Conservation (phyloP, 2,888 invertebrate genomes). For the Drosophila peninsularis region DNA sequence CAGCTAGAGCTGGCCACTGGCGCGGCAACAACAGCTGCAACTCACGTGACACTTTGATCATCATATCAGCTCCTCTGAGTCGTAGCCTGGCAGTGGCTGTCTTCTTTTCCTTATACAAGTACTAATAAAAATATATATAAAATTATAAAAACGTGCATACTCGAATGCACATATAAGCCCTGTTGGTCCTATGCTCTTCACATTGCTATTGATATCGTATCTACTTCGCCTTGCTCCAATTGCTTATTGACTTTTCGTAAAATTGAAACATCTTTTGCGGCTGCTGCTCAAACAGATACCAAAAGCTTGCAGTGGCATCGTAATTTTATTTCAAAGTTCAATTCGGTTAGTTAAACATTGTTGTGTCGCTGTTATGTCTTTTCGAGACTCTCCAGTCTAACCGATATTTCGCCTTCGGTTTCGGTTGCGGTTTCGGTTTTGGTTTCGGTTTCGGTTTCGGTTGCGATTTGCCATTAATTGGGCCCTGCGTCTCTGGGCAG, state of each 20-base stretch:
- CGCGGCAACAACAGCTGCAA: not conserved
- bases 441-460: conserved; percentile 3
- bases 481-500: not conserved
- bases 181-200: too few species aligned
- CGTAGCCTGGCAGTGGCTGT: not conserved
- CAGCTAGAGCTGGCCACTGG: not conserved
- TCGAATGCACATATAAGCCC: not conserved
- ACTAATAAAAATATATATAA: not conserved
- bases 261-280: not conserved
- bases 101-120: not conserved
- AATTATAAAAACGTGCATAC: not conserved
- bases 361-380: not conserved
- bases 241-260: not conserved
- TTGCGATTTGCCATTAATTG: not conserved
- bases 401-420: not conserved
- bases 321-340: conserved; percentile 1
- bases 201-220: too few species aligned
- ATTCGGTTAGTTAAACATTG: not conserved
- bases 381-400: not conserved
- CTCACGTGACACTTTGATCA: not conserved
- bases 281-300: not conserved
- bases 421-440: too few species aligned
- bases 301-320: not conserved
- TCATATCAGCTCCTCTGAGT: too few species aligned
- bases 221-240: not conserved